Conservation (phyloP, 2,888 invertebrate genomes). For the Nebria brevicollis region DNA sequence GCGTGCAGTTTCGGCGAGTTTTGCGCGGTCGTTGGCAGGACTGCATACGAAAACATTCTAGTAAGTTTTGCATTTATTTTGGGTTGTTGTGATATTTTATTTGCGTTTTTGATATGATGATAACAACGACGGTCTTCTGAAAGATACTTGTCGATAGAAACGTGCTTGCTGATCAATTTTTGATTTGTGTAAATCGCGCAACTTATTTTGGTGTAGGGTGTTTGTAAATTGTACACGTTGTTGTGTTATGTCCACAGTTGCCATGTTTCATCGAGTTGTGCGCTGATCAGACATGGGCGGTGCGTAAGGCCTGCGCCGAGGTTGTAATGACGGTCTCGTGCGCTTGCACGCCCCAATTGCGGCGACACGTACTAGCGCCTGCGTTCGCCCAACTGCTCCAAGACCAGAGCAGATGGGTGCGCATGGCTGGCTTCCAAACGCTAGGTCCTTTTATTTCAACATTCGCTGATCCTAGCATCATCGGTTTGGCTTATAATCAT, state of each 20-base stretch:
- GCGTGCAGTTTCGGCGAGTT: conserved; percentile 78
- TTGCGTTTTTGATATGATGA: conserved; percentile 50
- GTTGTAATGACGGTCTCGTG: conserved; percentile 77
- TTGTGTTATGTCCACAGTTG: conserved; percentile 64
- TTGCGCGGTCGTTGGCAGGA: conserved; percentile 73
- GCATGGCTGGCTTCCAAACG: conserved; percentile 76
- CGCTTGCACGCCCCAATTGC: conserved; percentile 68
- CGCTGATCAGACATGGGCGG: conserved; percentile 77
- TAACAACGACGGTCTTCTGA: conserved; percentile 57
- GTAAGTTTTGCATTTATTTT: conserved; percentile 64
- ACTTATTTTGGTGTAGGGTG: too few relatives aligned
- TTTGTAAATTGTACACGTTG: too few relatives aligned
- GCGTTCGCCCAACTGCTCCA: conserved; percentile 72
- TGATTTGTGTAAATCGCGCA: neutral
- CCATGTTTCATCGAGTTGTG: conserved; percentile 75
- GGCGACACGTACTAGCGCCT: conserved; percentile 70
- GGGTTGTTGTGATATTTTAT: neutral
- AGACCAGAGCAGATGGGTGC: conserved; percentile 75
- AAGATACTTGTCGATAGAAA: conserved; percentile 39
- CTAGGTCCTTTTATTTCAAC: conserved; percentile 84
- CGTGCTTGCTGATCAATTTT: conserved; percentile 8
- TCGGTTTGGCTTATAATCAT: conserved; percentile 69
- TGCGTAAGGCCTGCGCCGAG: conserved; percentile 81
- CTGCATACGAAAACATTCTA: conserved; percentile 71
- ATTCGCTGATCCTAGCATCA: conserved; percentile 75